phyloP scores from a whole-genome alignment of 1,140 invertebrate genomes.

The Trialeurodes vaporariorum region DNA sequence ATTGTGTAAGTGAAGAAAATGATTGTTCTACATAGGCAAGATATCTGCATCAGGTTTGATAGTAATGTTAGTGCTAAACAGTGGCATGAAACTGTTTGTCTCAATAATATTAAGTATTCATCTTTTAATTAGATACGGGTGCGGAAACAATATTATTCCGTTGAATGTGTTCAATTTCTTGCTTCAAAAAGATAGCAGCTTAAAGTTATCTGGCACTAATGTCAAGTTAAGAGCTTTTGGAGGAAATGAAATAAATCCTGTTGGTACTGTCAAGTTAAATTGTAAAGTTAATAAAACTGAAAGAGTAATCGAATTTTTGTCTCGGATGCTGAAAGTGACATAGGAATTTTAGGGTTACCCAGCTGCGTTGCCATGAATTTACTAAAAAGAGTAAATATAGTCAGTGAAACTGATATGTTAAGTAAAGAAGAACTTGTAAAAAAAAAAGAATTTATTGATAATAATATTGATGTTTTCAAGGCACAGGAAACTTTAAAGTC shows the following conservation, averaged over 20 bases:
- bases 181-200: constrained; percentile 6
- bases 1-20: constrained; percentile 2
- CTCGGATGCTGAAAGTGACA: constrained; percentile 5
- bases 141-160: constrained; percentile 19
- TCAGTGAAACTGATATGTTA: too few species aligned
- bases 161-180: constrained; percentile 5
- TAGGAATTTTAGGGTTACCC: constrained; percentile 16
- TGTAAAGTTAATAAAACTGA: constrained; percentile 7
- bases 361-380: constrained; percentile 16
- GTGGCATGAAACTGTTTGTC: constrained; percentile 13
- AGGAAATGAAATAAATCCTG: constrained; percentile 9
- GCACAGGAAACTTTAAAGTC: constrained; percentile 18
- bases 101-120: constrained; percentile 14
- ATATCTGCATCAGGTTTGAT: too few species aligned
- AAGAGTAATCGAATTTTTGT: constrained; percentile 11
- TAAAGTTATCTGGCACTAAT: constrained; percentile 9
- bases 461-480: constrained; percentile 19
- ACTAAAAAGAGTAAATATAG: constrained; percentile 2
- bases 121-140: constrained; percentile 20
- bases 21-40: too few species aligned
- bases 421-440: too few species aligned
- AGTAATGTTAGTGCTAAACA: too few species aligned
- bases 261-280: constrained; percentile 8
- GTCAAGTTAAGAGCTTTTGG: constrained; percentile 13
- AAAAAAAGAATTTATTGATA: constrained; percentile 10